Conservation (phyloP, 1,140 invertebrate genomes). For the Drosophila santomea region DNA sequence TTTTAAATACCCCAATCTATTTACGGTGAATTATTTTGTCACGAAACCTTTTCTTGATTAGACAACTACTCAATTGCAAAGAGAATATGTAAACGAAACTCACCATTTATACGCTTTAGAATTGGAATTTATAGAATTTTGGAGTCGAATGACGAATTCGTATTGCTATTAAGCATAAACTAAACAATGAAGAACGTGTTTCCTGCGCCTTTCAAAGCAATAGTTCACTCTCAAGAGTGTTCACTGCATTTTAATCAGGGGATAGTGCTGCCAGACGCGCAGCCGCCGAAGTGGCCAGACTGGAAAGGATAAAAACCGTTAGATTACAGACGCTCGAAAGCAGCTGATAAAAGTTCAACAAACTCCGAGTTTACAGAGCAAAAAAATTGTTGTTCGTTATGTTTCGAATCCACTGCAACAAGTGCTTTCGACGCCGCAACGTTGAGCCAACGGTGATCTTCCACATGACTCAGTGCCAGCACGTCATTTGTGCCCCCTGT, state of each 20-base stretch:
- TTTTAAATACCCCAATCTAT: background rate
- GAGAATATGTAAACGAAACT: too few relatives aligned
- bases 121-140: too few relatives aligned
- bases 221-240: background rate
- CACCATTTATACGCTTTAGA: too few relatives aligned
- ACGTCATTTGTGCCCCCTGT: slow-evolving; percentile 44
- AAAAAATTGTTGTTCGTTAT: background rate
- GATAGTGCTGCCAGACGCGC: background rate
- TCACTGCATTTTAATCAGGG: background rate
- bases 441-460: slow-evolving; percentile 2
- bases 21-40: background rate
- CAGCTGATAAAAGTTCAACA: background rate
- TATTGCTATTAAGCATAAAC: too few relatives aligned
- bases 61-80: too few relatives aligned
- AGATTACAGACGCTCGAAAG: background rate
- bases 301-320: slow-evolving; percentile 9
- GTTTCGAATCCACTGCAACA: slow-evolving; percentile 57
- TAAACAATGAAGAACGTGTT: too few relatives aligned
- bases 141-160: too few relatives aligned
- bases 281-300: background rate
- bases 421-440: slow-evolving; percentile 22
- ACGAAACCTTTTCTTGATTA: background rate
- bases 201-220: background rate
- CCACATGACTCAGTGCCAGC: slow-evolving; percentile 49
- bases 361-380: background rate